Conservation (phyloP, 2,888 invertebrate genomes). For the Eristalis arbustorum region DNA sequence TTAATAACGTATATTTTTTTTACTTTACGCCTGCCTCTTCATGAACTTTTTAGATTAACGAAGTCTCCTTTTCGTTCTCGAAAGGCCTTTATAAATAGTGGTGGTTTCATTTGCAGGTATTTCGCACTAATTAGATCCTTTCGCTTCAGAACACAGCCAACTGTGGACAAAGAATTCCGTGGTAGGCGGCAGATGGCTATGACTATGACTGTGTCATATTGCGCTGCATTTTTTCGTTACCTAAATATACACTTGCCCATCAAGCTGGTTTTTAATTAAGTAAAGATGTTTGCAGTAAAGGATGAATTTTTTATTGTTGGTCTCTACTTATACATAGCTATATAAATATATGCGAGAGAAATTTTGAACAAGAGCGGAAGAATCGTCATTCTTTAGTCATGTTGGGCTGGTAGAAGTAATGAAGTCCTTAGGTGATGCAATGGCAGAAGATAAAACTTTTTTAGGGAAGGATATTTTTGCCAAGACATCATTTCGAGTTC, state of each 20-base stretch:
- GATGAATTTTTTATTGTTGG: constrained; percentile 48
- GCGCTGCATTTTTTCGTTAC: constrained; percentile 37
- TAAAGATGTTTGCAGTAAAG: constrained; percentile 37
- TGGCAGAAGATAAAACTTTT: background rate
- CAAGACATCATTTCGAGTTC: background rate
- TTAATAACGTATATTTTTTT: constrained; percentile 11
- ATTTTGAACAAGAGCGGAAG: constrained; percentile 22
- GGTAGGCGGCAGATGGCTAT: constrained; percentile 26
- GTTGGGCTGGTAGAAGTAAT: constrained; percentile 28
- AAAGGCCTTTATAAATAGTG: constrained; percentile 57
- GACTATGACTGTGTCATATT: constrained; percentile 14
- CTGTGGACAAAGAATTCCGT: constrained; percentile 43
- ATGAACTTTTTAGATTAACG: constrained; percentile 62
- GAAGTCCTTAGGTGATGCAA: constrained; percentile 27
- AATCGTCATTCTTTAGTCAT: constrained; percentile 19
- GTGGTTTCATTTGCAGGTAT: constrained; percentile 65
- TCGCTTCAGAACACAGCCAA: constrained; percentile 45
- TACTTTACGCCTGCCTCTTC: constrained; percentile 10
- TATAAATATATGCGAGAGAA: background rate
- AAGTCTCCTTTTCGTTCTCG: constrained; percentile 34
- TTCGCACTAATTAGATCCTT: constrained; percentile 68
- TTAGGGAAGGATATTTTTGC: background rate
- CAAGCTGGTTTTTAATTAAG: constrained; percentile 60
- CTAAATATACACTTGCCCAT: constrained; percentile 48
- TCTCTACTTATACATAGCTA: constrained; percentile 4